Base-by-base conservation (phyloP, 1,140 invertebrate species). In the Goniozus legneri region DNA sequence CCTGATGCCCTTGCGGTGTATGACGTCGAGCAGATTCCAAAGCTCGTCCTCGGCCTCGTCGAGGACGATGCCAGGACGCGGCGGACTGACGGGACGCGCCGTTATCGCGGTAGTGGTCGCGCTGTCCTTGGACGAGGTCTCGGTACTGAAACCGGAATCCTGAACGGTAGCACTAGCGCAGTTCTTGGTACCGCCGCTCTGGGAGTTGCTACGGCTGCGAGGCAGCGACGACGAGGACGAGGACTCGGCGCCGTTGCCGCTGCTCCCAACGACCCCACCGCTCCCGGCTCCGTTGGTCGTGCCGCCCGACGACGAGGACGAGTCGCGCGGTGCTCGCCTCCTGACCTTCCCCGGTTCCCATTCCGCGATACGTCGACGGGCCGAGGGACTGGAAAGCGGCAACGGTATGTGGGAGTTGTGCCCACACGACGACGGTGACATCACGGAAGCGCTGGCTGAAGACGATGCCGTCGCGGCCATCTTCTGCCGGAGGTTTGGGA, bases 61-160 rank as follows among this genome's bases (percentile, higher is more conserved):
- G 31, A 69, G 43, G 4, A 69, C 60, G 4, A 22, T 53, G 55
- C 66, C 38, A 47, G 71, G 47, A 33, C 8, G 32, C 7, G 21
- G 75, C 40, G 53, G 80, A 67, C 51, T 80, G 65, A 27, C 77
- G 61, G 53, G 79, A 67, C 65, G 65, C 14, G 57, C 56, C 27
- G 57, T 58, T 41, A 62, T 70, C 22, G 76, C 75, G 30, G 72
- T 77, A 19, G 74, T 79, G 4, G 75, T 79, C 58, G 84, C 86
- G 60, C 84, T 86, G 62, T 89, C 86, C 65, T 88, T 88, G 52
- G 85, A 88, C 13, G 82, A 85, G 8, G 86, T 88, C 67, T 89
- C 88, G 34, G 88, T 89, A 67, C 87, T 90, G 73, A 91, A 91
- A 21, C 88, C 89, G 10, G 87, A 89, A 68, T 91, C 89, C 66